Evolutionary conservation across 1,140 invertebrate genomes (phyloP).

Genomic region (Cydia fagiglandana): DNA sequence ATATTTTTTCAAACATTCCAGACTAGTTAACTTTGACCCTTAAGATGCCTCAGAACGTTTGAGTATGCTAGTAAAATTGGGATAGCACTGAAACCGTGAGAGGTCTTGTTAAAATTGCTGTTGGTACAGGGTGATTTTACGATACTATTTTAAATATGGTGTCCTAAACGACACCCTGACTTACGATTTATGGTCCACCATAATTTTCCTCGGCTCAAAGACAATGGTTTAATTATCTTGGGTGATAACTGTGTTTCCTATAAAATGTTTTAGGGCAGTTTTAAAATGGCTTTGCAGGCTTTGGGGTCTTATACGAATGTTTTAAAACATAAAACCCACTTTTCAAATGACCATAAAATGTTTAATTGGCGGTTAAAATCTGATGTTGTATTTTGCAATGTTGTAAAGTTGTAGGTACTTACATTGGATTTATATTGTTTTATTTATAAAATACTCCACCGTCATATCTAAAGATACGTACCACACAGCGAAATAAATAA

Average conservation of each 20-base stretch:
- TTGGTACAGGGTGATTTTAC: constrained; percentile 66
- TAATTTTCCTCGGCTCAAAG: constrained; percentile 63
- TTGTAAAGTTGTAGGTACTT: background rate
- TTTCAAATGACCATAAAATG: constrained; percentile 14
- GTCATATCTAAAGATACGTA: too few relatives aligned
- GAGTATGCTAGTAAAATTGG: constrained; percentile 20
- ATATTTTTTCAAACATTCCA: constrained; percentile 57
- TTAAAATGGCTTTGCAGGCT: constrained; percentile 39
- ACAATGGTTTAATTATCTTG: constrained; percentile 75
- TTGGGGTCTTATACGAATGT: constrained; percentile 44
- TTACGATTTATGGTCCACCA: constrained; percentile 66
- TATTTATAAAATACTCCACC: too few relatives aligned
- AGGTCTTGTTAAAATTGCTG: constrained; percentile 51
- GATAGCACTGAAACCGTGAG: background rate
- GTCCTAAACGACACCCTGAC: constrained; percentile 58
- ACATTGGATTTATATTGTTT: background rate
- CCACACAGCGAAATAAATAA: too few relatives aligned
- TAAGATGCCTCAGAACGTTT: background rate
- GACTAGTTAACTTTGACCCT: constrained; percentile 51
- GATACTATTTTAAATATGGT: constrained; percentile 73
- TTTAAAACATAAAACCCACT: constrained; percentile 31
- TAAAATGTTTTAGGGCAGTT: constrained; percentile 55
- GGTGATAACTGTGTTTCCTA: constrained; percentile 65
- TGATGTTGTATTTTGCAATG: background rate
- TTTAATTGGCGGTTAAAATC: constrained; percentile 8